Evolutionary conservation across 2,113 vertebrate species (phyloP), one percentile per base, ranked within the genome.

Genomic region (Perccottus glenii): DNA sequence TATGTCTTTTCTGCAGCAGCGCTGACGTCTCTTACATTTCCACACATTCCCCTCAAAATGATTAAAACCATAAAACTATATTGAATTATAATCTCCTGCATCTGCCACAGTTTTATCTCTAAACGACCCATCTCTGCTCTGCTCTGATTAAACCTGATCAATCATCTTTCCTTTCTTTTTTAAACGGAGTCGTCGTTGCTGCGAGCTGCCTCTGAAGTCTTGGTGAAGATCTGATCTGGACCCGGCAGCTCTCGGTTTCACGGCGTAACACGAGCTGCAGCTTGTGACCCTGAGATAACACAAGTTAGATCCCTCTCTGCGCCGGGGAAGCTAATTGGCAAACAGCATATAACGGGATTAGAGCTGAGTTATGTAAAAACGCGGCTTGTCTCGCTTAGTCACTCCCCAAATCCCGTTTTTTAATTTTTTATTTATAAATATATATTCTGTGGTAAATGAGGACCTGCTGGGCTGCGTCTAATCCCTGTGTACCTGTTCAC

Each of bases 311-410:
- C 38, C 62, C 48, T 62, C 51, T 11, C 43, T 6, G 40, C 48
- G 63, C 52, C 51, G 33, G 50, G 12, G 35, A 66, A 68, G 73
- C 56, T 80, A 85, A 82, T 81, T 79, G 61, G 67, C 49, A 2
- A 67, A 32, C 42, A 58, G 15, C 4, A 67, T 78, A 83, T 73
- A 80, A 73, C 65, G 40, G 75, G 67, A 77, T 81, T 60, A 62
- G 35, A 11, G 43, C 32, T 16, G 5, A 40, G 5, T 15, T 14
- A 27, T 72, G 65, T 57, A 56, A 75, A 80, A 0, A 53, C 58
- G 11, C 19, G 19, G 19, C 19, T 27, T 3, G 19, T 27, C 19
- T 27, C 19, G 19, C 19, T 27, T 27, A 27, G 19, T 27, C 19
- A 27, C 19, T 27, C 19, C 19, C 19, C 19, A 27, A 3, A 27